phyloP scores from a whole-genome alignment of 2,113 vertebrate species.

The Hemicordylus capensis region DNA sequence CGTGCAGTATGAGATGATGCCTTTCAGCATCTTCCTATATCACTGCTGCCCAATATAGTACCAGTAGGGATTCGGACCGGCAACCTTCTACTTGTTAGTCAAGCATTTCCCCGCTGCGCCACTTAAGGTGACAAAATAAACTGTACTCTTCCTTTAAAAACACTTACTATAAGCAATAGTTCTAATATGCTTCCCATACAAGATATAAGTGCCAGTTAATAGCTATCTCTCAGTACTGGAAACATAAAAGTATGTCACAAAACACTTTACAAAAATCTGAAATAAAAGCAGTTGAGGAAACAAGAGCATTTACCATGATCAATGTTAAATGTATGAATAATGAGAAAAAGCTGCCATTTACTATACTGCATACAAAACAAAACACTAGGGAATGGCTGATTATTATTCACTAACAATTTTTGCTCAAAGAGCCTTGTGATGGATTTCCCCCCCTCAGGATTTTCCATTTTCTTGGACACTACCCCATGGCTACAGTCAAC shows the following conservation, averaged over 20 bases:
- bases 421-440: too few species aligned
- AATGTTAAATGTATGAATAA: background rate
- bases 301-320: background rate
- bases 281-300: background rate
- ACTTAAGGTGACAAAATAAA: too few species aligned
- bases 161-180: background rate
- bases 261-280: background rate
- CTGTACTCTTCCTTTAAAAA: background rate
- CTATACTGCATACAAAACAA: background rate
- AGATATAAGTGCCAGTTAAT: background rate
- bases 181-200: background rate
- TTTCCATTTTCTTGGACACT: too few species aligned
- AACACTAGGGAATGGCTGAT: background rate
- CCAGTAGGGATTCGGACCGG: too few species aligned
- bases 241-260: background rate
- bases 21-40: too few species aligned
- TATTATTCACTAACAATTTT: background rate
- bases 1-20: too few species aligned
- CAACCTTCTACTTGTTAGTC: too few species aligned
- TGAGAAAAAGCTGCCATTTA: too few species aligned
- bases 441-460: too few species aligned
- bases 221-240: background rate
- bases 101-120: too few species aligned
- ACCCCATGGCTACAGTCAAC: too few species aligned
- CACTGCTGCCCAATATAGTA: too few species aligned